Evolutionary conservation across 2,888 invertebrate genomes (phyloP), one percentile per base, ranked within the genome.

Genomic region (Homarus gammarus): DNA sequence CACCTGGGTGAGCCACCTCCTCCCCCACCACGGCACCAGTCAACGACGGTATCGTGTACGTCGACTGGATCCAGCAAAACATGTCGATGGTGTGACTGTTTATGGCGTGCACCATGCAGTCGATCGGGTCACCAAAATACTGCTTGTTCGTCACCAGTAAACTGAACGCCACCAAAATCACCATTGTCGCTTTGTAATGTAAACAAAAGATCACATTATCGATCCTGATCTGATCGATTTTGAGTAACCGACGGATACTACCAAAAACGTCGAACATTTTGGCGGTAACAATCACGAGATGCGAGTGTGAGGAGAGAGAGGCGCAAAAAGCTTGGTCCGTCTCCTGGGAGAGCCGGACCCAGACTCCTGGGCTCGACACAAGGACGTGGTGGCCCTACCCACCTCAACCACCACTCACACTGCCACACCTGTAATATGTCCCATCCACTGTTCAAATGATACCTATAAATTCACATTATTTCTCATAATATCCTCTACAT

Each of bases 131-230:
- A 15, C 94, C 94, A 85, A 94, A 94, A 93, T 94, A 94, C 92
- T 94, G 94, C 87, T 94, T 93, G 51, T 94, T 93, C 72, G 94
- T 94, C 86, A 95, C 94, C 82, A 94, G 93, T 87, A 94, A 93
- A 81, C 94, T 94, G 92, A 94, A 94, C 79, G 94, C 93, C 90
- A 94, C 93, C 90, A 94, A 93, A 89, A 94, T 93, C 33, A 93
- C 90, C 49, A 93, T 93, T 12, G 93, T 93, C 49, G 92, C 93
- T 87, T 93, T 98, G 95, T 98, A 98, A 94, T 98, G 98, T 93
- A 98, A 95, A 85, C 98, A 96, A 94, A 98, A 98, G 93, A 98
- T 96, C 95, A 97, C 97, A 95, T 98, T 98, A 95, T 98, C 98
- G 95, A 98, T 98, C 95, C 97, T 97, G 88, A 96, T 95, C 89